Percentiles rank a stretch among this genome's conserved stretches.
Evolutionary conservation across 2,888 invertebrate species (phyloP).

Genomic region (Podabrus alpinus): DNA sequence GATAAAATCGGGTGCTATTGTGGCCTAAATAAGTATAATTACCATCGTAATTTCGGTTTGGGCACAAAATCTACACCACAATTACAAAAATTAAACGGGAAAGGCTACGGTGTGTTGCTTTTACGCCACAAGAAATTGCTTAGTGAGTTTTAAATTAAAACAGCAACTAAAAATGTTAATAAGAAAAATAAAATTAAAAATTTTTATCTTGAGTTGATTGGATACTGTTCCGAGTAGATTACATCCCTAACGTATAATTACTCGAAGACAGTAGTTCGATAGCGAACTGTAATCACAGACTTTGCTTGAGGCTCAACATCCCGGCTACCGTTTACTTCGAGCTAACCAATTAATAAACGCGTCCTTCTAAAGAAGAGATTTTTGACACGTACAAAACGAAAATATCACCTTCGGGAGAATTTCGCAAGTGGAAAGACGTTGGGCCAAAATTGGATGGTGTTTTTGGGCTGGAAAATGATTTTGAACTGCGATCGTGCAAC

Average conservation of each 20-base stretch:
- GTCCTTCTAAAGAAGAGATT: conserved; percentile 27
- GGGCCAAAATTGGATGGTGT: not conserved
- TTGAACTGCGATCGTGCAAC: conserved; percentile 5
- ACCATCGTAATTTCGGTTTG: not conserved
- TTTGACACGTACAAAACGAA: conserved; percentile 12
- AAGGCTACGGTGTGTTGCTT: not conserved
- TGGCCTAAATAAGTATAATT: not conserved
- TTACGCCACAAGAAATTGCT: not conserved
- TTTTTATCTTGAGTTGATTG: conserved; percentile 23
- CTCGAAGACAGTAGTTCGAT: conserved; percentile 53
- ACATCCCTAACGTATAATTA: conserved; percentile 51
- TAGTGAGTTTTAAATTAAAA: conserved; percentile 17
- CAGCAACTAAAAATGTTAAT: conserved; percentile 35
- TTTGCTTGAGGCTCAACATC: conserved; percentile 42
- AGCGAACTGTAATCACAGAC: conserved; percentile 51
- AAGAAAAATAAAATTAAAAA: conserved; percentile 30
- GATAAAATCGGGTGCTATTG: not conserved
- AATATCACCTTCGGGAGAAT: not conserved
- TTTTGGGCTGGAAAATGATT: conserved; percentile 5
- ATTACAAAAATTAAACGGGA: not conserved
- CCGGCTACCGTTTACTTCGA: conserved; percentile 49
- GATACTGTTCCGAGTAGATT: conserved; percentile 45
- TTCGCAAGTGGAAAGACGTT: not conserved
- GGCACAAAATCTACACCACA: not conserved
- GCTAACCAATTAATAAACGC: conserved; percentile 43